Evolutionary conservation across 2,113 vertebrate genomes (phyloP).

Genomic region (Psilopsiagon aymara): DNA sequence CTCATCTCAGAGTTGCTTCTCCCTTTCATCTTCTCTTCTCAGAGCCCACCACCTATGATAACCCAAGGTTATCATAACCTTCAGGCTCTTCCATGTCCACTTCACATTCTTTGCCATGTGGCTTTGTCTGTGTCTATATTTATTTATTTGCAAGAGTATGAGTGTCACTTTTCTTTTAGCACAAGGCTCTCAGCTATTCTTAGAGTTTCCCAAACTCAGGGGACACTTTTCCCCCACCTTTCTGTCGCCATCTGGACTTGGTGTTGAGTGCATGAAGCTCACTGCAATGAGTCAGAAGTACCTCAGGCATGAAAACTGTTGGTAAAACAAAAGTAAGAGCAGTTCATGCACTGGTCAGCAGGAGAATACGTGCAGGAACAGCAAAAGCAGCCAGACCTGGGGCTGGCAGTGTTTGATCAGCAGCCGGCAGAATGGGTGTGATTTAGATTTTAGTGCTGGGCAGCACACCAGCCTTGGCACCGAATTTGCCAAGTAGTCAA

Average conservation of each 20-base stretch:
- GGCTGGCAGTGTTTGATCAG: background rate
- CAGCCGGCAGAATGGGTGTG: fast-evolving
- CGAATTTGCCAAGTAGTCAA: fast-evolving
- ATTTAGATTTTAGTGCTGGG: background rate
- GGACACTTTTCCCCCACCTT: background rate
- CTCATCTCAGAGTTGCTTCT: fast-evolving
- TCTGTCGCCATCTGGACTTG: background rate
- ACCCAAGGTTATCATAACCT: background rate
- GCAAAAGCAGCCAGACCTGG: background rate
- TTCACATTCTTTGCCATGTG: fast-evolving
- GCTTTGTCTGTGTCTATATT: background rate
- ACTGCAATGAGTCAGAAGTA: fast-evolving
- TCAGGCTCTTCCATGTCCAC: background rate
- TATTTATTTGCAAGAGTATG: background rate
- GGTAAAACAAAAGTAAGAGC: background rate
- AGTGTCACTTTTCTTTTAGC: background rate
- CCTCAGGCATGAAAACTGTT: background rate
- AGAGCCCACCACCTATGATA: background rate
- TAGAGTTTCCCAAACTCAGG: background rate
- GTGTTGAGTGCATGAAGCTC: background rate
- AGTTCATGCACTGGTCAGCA: background rate
- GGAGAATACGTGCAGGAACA: background rate
- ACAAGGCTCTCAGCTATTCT: background rate
- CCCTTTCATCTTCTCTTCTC: background rate
- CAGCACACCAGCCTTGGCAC: background rate